Base-by-base conservation (phyloP, 2,888 invertebrate species). In the Euphydryas editha region DNA sequence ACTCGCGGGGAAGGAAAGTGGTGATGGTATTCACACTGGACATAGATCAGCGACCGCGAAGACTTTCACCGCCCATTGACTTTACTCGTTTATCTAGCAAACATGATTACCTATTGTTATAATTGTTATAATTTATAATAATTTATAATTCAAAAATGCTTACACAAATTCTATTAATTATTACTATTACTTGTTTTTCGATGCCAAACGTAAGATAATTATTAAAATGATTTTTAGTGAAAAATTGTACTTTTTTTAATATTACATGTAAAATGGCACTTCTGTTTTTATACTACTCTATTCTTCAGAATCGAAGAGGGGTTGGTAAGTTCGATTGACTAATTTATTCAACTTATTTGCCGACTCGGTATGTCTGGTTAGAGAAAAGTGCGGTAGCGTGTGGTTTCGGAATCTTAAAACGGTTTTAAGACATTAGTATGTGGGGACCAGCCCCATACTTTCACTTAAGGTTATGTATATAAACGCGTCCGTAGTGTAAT, bases 1-100 rank as follows among this genome's bases (percentile, higher is more conserved):
- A 92, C 86, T 85, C 84, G 88, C 85, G 81, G 86, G 88, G 90
- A 90, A 91, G 87, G 92, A 92, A 92, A 92, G 92, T 92, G 88
- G 92, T 88, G 91, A 91, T 91, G 92, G 92, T 81, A 85, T 84
- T 74, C 78, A 78, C 73, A 69, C 75, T 73, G 75, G 80, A 62
- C 90, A 88, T 77, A 90, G 90, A 91, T 73, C 82, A 88, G 74
- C 78, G 78, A 82, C 68, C 73, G 71, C 74, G 74, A 81, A 90
- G 90, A 90, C 72, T 75, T 73, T 75, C 73, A 71, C 72, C 67
- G 37, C 44, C 39, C 55, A 58, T 59, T 64, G 42, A 56, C 15
- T 59, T 62, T 65, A 57, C 49, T 47, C 39, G 67, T 59, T 54
- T 54, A 54, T 36, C 59, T 51, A 64, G 17, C 17, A 44, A 39